These are phyloP conservation scores for Choristoneura rosaceana DNA, from an alignment of 2,888 invertebrate species.

Conservation along the genomic window DNA sequence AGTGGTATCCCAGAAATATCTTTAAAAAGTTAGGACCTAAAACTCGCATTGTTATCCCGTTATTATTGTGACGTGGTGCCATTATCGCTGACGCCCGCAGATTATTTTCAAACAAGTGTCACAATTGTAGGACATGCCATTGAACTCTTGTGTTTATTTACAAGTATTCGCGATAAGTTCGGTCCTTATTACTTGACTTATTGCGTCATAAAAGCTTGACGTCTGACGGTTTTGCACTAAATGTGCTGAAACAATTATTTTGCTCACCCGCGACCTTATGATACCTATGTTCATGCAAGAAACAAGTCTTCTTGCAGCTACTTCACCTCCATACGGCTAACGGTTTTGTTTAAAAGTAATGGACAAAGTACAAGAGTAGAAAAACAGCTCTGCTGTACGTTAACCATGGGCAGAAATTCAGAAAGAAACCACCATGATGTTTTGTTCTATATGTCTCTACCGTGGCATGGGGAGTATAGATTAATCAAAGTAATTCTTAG, in stretches of 20 bases:
- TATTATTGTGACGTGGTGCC: background rate
- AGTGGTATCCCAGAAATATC: background rate
- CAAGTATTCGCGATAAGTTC: slow-evolving; percentile 1
- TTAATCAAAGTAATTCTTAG: too few species aligned
- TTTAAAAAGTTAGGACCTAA: background rate
- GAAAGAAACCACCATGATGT: too few species aligned
- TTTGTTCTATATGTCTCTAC: too few species aligned
- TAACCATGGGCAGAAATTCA: background rate
- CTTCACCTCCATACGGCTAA: too few species aligned
- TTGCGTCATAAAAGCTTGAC: slow-evolving; percentile 4
- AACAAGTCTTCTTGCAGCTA: too few species aligned
- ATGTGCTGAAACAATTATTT: too few species aligned
- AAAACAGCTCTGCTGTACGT: too few species aligned
- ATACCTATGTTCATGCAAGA: too few species aligned
- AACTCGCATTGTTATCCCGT: background rate
- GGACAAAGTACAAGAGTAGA: background rate
- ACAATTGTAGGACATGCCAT: slow-evolving; percentile 32
- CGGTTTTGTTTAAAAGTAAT: too few species aligned
- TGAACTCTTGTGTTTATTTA: slow-evolving; percentile 25
- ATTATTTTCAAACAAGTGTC: slow-evolving; percentile 28
- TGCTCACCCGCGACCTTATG: too few species aligned
- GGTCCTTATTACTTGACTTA: slow-evolving; percentile 10
- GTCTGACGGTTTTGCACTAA: background rate
- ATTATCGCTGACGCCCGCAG: slow-evolving; percentile 23
- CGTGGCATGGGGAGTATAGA: too few species aligned